Evolutionary conservation across 2,888 invertebrate species (phyloP).

Genomic region (Platycheirus rosarum): DNA sequence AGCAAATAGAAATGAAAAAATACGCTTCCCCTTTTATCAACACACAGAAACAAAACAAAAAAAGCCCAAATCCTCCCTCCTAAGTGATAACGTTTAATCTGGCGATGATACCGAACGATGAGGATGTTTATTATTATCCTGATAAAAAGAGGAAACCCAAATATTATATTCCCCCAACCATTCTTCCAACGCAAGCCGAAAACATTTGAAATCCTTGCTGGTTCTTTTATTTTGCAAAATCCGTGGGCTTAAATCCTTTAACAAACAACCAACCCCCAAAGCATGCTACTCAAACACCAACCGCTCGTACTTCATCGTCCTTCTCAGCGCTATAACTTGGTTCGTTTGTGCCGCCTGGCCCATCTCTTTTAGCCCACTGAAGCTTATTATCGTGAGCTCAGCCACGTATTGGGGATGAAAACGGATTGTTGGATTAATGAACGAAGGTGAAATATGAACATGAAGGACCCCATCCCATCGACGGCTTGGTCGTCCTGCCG

Average conservation of each 20-base stretch:
- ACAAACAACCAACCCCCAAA: slow-evolving; percentile 47
- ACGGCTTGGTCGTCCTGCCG: slow-evolving; percentile 14
- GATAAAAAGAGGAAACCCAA: slow-evolving; percentile 51
- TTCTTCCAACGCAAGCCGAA: slow-evolving; percentile 23
- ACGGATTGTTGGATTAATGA: slow-evolving; percentile 70
- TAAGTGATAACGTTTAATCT: slow-evolving; percentile 43
- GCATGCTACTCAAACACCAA: slow-evolving; percentile 52
- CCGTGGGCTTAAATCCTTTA: slow-evolving; percentile 59
- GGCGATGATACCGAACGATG: slow-evolving; percentile 43
- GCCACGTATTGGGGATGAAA: slow-evolving; percentile 68
- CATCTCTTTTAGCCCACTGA: slow-evolving; percentile 3
- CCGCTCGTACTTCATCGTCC: neutral
- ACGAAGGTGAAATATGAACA: slow-evolving; percentile 61
- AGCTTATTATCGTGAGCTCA: slow-evolving; percentile 71
- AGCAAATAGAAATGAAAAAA: slow-evolving; percentile 15
- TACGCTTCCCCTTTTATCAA: neutral
- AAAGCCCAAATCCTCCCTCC: neutral
- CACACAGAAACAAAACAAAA: neutral
- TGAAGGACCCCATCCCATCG: slow-evolving; percentile 32
- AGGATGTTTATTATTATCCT: slow-evolving; percentile 54
- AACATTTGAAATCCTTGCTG: slow-evolving; percentile 55
- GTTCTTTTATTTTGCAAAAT: slow-evolving; percentile 35
- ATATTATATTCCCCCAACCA: neutral
- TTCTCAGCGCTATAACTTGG: no score
- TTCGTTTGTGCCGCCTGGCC: no score